A percentile compares a stretch with the other conserved stretches of the same genome.
These are phyloP conservation scores for Hydra vulgaris DNA, from an alignment of 30 jellyfish, hydroid and myxozoan species.

Conservation along the genomic window DNA sequence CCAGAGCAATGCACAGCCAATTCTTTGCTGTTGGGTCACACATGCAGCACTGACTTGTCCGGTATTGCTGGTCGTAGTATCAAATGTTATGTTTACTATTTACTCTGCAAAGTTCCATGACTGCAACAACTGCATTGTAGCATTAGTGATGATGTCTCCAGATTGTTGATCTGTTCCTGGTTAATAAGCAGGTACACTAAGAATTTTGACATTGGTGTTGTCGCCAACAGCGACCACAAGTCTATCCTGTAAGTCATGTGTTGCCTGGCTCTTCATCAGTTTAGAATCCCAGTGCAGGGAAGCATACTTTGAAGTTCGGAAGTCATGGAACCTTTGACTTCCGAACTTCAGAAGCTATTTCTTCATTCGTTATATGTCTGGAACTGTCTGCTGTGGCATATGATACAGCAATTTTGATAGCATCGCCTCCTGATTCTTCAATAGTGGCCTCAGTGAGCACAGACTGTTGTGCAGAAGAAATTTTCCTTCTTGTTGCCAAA, in stretches of 20 bases:
- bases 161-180: neutral
- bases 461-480: neutral
- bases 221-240: neutral
- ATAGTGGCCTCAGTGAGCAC: neutral
- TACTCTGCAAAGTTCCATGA: neutral
- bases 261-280: neutral
- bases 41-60: neutral
- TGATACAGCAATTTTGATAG: neutral
- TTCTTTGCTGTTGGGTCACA: neutral
- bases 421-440: neutral
- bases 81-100: neutral
- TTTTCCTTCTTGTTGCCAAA: neutral
- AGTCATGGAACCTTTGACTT: neutral
- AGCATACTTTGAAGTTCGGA: neutral
- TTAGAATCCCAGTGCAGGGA: neutral
- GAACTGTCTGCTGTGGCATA: neutral
- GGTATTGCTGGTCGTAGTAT: neutral
- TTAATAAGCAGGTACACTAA: neutral
- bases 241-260: neutral
- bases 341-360: neutral
- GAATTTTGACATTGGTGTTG: neutral
- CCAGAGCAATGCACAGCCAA: neutral
- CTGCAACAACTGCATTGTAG: neutral
- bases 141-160: neutral
- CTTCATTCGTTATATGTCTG: neutral